Percentiles rank a stretch among this genome's conserved stretches.
These are phyloP conservation scores for Tipula lateralis DNA, from an alignment of 2,888 invertebrate genomes.

Conservation along the genomic window DNA sequence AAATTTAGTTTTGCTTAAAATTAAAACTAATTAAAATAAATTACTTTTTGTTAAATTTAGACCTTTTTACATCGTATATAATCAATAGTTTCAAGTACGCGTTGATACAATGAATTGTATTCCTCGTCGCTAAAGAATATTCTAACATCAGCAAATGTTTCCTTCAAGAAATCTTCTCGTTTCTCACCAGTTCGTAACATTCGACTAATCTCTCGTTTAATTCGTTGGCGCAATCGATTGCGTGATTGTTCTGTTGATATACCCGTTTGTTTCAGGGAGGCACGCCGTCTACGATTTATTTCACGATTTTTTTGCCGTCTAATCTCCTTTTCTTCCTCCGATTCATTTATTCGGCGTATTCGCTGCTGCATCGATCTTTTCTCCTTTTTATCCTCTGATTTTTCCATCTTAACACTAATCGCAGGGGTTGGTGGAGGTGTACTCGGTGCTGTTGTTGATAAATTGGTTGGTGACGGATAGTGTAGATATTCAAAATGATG, in stretches of 20 bases:
- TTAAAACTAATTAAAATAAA: slow-evolving; percentile 24
- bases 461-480: not conserved
- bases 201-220: slow-evolving; percentile 27
- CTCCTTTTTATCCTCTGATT: not conserved
- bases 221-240: slow-evolving; percentile 28
- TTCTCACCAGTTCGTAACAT: slow-evolving; percentile 28
- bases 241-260: slow-evolving; percentile 25
- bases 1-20: slow-evolving; percentile 11
- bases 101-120: not conserved
- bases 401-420: not conserved
- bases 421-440: not conserved
- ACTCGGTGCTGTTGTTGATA: not conserved
- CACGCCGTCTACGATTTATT: slow-evolving; percentile 19
- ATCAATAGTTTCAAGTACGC: slow-evolving; percentile 27
- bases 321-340: not conserved
- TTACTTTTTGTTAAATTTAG: slow-evolving; percentile 15
- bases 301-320: slow-evolving; percentile 28
- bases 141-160: slow-evolving; percentile 27
- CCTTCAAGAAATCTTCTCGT: slow-evolving; percentile 30
- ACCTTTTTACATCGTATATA: slow-evolving; percentile 25
- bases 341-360: slow-evolving; percentile 25
- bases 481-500: not conserved
- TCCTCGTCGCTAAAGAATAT: slow-evolving; percentile 20
- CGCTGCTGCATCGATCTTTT: not conserved
- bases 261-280: not conserved